Conservation (phyloP, 2,797 vertebrate genomes). For the Neopelma chrysocephalum region DNA sequence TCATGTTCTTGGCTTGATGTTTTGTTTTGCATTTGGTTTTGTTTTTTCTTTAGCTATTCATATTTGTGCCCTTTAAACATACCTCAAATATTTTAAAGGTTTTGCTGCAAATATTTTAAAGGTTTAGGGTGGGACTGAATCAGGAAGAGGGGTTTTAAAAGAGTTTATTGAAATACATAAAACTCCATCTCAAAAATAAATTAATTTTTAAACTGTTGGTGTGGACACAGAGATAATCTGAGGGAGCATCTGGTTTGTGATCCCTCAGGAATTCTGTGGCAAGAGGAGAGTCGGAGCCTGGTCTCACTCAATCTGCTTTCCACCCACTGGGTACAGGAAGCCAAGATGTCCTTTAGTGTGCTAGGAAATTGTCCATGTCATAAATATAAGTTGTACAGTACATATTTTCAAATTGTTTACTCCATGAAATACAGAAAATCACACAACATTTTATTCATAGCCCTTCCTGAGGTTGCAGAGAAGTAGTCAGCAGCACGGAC, state of each 20-base stretch:
- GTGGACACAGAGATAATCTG: background rate
- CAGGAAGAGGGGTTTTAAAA: background rate
- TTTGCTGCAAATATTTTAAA: background rate
- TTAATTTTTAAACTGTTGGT: background rate
- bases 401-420: background rate
- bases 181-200: background rate
- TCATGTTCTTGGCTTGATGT: background rate
- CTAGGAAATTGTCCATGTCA: background rate
- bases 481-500: background rate
- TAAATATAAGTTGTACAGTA: background rate
- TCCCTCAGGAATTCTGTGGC: background rate
- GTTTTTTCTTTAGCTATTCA: background rate
- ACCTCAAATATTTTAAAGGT: background rate
- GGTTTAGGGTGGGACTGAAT: background rate
- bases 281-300: background rate
- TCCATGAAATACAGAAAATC: background rate
- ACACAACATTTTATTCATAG: background rate
- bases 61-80: background rate
- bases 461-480: background rate
- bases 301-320: background rate
- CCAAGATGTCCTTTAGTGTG: background rate
- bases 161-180: background rate
- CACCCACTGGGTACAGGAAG: fast-evolving
- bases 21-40: background rate
- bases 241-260: background rate